Evolutionary conservation across 2,888 invertebrate genomes (phyloP).

Genomic region (Luperina testacea): DNA sequence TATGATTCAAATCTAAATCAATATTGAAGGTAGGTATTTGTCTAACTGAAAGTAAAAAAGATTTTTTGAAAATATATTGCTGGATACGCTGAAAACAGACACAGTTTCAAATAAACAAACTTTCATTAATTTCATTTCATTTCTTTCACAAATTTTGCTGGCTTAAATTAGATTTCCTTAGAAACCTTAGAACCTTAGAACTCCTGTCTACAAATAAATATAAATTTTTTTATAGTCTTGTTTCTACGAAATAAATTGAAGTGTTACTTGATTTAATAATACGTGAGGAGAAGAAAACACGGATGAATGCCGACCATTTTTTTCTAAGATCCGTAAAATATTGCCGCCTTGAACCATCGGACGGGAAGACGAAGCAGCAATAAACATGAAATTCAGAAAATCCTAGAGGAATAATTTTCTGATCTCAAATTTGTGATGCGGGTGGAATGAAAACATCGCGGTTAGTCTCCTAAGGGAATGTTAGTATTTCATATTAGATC

Average conservation of each 20-base stretch:
- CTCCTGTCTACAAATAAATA: constrained; percentile 51
- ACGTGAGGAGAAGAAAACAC: constrained; percentile 65
- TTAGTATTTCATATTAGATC: constrained; percentile 44
- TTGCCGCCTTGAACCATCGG: constrained; percentile 38
- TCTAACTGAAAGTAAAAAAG: no score
- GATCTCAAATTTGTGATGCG: constrained; percentile 65
- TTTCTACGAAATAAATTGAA: constrained; percentile 37
- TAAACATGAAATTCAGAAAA: constrained; percentile 68
- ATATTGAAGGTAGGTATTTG: no score
- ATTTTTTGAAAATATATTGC: not conserved
- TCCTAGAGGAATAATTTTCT: constrained; percentile 66
- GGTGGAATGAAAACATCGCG: constrained; percentile 54
- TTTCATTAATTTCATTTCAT: no score
- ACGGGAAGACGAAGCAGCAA: constrained; percentile 48
- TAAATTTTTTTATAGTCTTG: constrained; percentile 21
- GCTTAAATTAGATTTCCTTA: constrained; percentile 42
- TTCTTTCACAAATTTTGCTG: not conserved
- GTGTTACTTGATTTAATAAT: constrained; percentile 68
- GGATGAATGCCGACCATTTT: constrained; percentile 62
- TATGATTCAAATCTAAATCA: not conserved
- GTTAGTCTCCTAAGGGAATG: constrained; percentile 44
- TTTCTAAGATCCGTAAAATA: constrained; percentile 65
- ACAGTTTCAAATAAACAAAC: constrained; percentile 17
- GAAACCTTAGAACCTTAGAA: constrained; percentile 45
- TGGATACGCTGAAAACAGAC: not conserved